phyloP scores from a whole-genome alignment of 2,888 invertebrate genomes.

The Balanococcus diminutus region DNA sequence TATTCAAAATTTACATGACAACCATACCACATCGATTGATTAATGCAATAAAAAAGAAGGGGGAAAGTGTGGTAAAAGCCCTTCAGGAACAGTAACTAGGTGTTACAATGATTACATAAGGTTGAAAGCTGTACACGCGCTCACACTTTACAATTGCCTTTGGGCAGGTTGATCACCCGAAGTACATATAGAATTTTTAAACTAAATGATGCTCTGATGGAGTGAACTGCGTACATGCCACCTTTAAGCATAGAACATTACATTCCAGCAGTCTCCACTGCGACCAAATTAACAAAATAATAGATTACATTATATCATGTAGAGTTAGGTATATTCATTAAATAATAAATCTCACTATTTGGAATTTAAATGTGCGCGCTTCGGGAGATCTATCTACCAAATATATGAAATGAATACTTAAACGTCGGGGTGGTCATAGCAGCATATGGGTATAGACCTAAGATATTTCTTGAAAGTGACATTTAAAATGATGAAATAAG shows the following conservation, averaged over 20 bases:
- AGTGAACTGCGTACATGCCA: background rate
- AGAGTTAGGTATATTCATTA: slow-evolving; percentile 15
- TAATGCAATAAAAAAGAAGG: background rate
- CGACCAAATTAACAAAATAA: slow-evolving; percentile 26
- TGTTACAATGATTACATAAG: background rate
- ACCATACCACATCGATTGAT: background rate
- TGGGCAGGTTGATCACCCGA: slow-evolving; percentile 37
- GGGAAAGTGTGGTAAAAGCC: background rate
- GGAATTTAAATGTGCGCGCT: background rate
- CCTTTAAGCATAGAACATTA: background rate
- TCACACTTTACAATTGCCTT: background rate
- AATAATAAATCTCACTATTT: slow-evolving; percentile 20
- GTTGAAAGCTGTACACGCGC: slow-evolving; percentile 30
- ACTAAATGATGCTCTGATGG: background rate
- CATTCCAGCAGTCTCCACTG: slow-evolving; percentile 21
- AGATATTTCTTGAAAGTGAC: background rate
- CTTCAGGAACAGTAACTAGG: background rate
- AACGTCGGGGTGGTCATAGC: background rate
- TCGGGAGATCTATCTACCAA: background rate
- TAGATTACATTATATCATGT: slow-evolving; percentile 34
- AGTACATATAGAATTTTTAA: background rate
- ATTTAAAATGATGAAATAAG: background rate
- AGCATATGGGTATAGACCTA: background rate
- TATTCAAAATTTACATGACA: background rate
- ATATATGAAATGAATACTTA: background rate